Evolutionary conservation across 2,888 invertebrate species (phyloP).

Genomic region (Chaetogeoica ovagalla): DNA sequence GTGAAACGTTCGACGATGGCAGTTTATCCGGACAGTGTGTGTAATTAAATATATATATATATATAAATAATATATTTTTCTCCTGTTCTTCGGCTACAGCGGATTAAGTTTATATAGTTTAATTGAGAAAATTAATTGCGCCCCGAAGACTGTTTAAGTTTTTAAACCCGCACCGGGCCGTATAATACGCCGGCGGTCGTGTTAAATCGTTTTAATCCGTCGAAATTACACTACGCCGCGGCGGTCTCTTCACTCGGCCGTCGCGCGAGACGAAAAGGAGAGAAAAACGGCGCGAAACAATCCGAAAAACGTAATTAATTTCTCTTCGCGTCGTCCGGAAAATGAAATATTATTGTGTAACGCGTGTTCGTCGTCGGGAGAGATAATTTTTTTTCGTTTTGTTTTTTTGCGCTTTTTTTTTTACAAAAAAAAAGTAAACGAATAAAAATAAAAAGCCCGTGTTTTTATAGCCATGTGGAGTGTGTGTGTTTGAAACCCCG

Average conservation of each 20-base stretch:
- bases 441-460: no score
- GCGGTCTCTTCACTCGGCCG: neutral
- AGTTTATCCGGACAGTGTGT: slow-evolving; percentile 16
- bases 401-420: no score
- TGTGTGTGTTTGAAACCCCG: no score
- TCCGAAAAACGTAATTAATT: slow-evolving; percentile 44
- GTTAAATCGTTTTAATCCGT: slow-evolving; percentile 50
- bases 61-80: no score
- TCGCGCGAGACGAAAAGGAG: neutral
- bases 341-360: no score
- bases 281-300: neutral
- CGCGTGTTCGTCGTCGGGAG: no score
- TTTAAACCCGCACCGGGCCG: slow-evolving; percentile 9
- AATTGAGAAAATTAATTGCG: slow-evolving; percentile 50
- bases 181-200: neutral
- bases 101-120: slow-evolving; percentile 34
- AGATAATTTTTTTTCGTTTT: no score
- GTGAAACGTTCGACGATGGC: neutral
- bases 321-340: neutral
- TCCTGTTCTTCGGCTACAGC: slow-evolving; percentile 6
- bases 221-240: slow-evolving; percentile 2
- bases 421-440: no score
- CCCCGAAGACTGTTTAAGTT: slow-evolving; percentile 31
- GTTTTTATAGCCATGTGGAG: no score
- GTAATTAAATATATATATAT: no score